phyloP scores from a whole-genome alignment of 2,888 invertebrate species.

The Xestia xanthographa region DNA sequence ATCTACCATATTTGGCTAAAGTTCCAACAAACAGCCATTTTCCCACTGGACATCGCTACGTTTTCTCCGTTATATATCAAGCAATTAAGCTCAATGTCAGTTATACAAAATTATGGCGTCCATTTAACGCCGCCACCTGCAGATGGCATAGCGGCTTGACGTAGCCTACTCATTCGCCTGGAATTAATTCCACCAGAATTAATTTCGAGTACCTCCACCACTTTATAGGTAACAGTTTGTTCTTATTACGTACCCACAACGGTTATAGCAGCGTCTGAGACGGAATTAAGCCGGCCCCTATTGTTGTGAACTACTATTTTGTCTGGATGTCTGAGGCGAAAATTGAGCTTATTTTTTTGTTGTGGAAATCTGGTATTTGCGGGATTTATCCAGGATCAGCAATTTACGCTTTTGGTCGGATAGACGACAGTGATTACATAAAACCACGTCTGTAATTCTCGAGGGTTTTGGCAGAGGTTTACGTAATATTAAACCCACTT shows the following conservation, averaged over 20 bases:
- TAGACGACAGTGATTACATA: background rate
- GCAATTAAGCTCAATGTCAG: conserved; percentile 51
- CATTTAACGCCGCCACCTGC: conserved; percentile 62
- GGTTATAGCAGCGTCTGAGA: conserved; percentile 72
- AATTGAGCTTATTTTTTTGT: conserved; percentile 6
- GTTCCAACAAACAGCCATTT: background rate
- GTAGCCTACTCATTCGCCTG: conserved; percentile 71
- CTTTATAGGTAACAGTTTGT: conserved; percentile 78
- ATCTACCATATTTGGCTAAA: too few species aligned
- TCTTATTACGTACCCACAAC: conserved; percentile 77
- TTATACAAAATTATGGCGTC: conserved; percentile 61
- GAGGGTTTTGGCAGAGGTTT: background rate
- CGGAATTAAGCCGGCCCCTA: conserved; percentile 72
- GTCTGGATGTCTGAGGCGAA: conserved; percentile 37
- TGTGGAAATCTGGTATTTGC: background rate
- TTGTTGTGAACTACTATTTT: conserved; percentile 66
- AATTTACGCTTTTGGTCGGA: background rate
- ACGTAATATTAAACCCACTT: background rate
- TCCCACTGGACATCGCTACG: background rate
- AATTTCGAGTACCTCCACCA: conserved; percentile 75
- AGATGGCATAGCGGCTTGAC: conserved; percentile 67
- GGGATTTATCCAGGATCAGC: background rate
- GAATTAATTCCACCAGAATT: conserved; percentile 80
- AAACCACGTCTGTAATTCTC: background rate
- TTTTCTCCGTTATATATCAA: conserved; percentile 31